Evolutionary conservation across 2,113 vertebrate genomes (phyloP).

Genomic region (Dendrocopos noguchii): DNA sequence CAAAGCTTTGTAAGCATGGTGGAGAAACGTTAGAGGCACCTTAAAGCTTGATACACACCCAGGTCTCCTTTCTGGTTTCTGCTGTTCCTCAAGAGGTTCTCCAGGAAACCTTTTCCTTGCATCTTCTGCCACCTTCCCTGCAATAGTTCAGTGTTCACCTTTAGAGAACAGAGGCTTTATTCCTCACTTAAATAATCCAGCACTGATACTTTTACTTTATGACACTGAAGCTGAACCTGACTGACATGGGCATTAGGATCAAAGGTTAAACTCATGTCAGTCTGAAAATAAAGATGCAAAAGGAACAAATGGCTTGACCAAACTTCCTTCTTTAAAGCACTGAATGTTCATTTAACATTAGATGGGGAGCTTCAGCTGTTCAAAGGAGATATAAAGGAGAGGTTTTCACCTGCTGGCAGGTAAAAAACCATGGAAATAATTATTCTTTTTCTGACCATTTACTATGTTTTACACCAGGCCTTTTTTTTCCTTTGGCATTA

Average conservation of each 20-base stretch:
- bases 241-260: slow-evolving; percentile 17
- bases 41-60: neutral
- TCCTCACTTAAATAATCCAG: neutral
- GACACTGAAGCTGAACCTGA: slow-evolving; percentile 21
- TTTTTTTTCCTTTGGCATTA: neutral
- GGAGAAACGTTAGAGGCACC: neutral
- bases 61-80: neutral
- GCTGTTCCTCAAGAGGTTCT: neutral
- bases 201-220: slow-evolving; percentile 7
- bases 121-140: neutral
- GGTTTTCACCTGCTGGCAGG: slow-evolving; percentile 31
- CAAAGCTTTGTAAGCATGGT: neutral
- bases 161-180: neutral
- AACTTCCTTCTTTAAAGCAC: slow-evolving; percentile 29
- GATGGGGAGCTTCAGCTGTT: slow-evolving; percentile 5
- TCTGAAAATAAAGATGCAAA: slow-evolving; percentile 59
- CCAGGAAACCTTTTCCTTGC: neutral
- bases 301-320: slow-evolving; percentile 41
- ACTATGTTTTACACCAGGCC: neutral
- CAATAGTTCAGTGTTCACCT: neutral
- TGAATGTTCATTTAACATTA: slow-evolving; percentile 28
- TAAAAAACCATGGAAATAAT: neutral
- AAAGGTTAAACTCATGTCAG: slow-evolving; percentile 59
- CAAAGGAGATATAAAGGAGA: slow-evolving; percentile 35
- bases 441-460: slow-evolving; percentile 28